These are phyloP conservation scores for Gastrophryne carolinensis DNA, from an alignment of 2,797 vertebrate genomes.

Conservation along the genomic window DNA sequence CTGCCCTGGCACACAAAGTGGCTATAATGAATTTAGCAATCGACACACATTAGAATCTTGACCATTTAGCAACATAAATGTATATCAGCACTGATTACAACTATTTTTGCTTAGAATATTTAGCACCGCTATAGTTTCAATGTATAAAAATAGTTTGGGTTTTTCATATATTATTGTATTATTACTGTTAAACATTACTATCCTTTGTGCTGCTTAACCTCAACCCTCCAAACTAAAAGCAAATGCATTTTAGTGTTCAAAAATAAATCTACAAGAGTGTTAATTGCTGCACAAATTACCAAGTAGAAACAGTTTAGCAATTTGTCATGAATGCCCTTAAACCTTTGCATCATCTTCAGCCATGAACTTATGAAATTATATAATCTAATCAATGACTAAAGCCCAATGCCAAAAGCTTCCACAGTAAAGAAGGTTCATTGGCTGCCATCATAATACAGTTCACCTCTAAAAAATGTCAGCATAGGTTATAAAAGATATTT, in stretches of 20 bases:
- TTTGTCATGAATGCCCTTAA: constrained; percentile 48
- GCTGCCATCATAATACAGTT: constrained; percentile 26
- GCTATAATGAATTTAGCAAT: constrained; percentile 41
- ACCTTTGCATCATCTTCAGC: constrained; percentile 41
- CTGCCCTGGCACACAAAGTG: constrained; percentile 28
- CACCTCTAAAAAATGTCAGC: constrained; percentile 34
- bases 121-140: constrained; percentile 7
- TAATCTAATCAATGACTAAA: constrained; percentile 40
- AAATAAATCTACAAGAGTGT: constrained; percentile 40
- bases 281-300: constrained; percentile 47
- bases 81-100: constrained; percentile 39
- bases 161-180: constrained; percentile 14
- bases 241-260: constrained; percentile 35
- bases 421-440: constrained; percentile 27
- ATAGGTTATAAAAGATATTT: constrained; percentile 31
- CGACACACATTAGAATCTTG: constrained; percentile 25
- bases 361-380: constrained; percentile 25
- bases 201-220: constrained; percentile 41
- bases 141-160: constrained; percentile 12
- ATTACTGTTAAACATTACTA: constrained; percentile 15
- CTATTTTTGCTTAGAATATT: constrained; percentile 13
- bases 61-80: constrained; percentile 44
- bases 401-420: constrained; percentile 29
- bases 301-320: constrained; percentile 39
- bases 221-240: constrained; percentile 41